Base-by-base conservation (phyloP, 64 coral and sea anemone genomes). In the Porites australiensis region DNA sequence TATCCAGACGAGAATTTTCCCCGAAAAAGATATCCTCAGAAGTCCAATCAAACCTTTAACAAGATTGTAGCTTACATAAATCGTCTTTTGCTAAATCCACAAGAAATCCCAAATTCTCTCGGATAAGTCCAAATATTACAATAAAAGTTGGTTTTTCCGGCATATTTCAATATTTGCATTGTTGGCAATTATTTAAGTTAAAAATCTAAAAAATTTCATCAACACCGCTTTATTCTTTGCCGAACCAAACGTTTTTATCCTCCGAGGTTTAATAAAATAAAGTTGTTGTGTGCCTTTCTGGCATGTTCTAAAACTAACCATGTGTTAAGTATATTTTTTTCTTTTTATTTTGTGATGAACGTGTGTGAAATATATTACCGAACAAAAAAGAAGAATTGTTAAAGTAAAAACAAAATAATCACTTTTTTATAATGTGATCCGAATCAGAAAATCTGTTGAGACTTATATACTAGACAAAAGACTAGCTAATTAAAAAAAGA, bases 131-230 rank as follows among this genome's bases (percentile, higher is more conserved):
- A 64, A 75, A 63, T 58, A 64, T 44, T 75, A 45, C 62, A 79
- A 89, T 79, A 89, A 89, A 79, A 22, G 3, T 64, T 79, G 61
- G 18, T 22, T 47, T 89, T 79, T 46, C 68, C 88, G 88, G 88
- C 60, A 61, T 50, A 64, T 89, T 75, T 64, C 75, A 77, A 78
- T 64, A 79, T 89, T 89, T 79, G 88, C 48, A 69, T 79, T 43
- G 73, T 2, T 12, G 14, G 53, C 20, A 19, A 89, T 77, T 89
- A 89, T 89, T 89, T 89, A 60, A 16, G 50, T 75, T 78, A 49
- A 64, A 50, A 78, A 78, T 54, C 75, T 78, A 79, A 79, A 57
- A 78, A 77, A 89, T 67, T 89, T 89, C 72, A 89, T 89, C 74
- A 89, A 89, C 37, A 22, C 51, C 64, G 49, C 73, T 89, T 89